Conservation (phyloP, 2,113 vertebrate genomes). For the Sinocyclocheilus rhinocerous region DNA sequence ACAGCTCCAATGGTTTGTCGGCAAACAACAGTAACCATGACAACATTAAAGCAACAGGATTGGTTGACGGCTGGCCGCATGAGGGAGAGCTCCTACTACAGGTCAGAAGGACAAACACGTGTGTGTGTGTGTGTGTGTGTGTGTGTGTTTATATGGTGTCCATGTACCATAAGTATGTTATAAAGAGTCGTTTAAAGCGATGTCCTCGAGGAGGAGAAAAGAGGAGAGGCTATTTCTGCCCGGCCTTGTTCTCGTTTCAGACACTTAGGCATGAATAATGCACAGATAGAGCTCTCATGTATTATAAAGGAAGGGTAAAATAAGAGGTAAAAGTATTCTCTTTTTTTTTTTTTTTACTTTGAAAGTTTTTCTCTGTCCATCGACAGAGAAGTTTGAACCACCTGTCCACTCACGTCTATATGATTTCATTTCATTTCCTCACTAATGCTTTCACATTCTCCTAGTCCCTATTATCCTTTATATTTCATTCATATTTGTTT, state of each 20-base stretch:
- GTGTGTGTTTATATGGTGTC: conserved; percentile 17
- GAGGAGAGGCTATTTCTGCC: conserved; percentile 36
- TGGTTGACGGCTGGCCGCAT: conserved; percentile 37
- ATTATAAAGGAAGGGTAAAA: conserved; percentile 58
- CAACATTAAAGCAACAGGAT: not conserved
- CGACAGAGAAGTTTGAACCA: not conserved
- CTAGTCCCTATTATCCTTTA: not conserved
- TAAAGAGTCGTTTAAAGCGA: not conserved
- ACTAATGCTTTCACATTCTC: not conserved
- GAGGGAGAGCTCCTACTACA: conserved; percentile 75
- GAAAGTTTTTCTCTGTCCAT: conserved; percentile 20
- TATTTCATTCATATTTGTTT: not conserved
- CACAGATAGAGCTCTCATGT: conserved; percentile 42
- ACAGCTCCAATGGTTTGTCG: conserved; percentile 11
- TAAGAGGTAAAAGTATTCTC: conserved; percentile 43
- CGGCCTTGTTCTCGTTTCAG: conserved; percentile 50
- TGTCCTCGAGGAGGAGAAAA: conserved; percentile 24
- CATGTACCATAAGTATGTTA: not conserved
- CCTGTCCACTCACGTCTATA: not conserved
- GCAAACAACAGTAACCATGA: conserved; percentile 9
- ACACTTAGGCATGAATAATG: conserved; percentile 56
- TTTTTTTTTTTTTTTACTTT: conserved; percentile 39
- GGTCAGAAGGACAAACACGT: conserved; percentile 60
- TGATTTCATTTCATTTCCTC: not conserved
- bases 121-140: no score